Base-by-base conservation (phyloP, 1,140 invertebrate genomes). In the Calliphora vicina region DNA sequence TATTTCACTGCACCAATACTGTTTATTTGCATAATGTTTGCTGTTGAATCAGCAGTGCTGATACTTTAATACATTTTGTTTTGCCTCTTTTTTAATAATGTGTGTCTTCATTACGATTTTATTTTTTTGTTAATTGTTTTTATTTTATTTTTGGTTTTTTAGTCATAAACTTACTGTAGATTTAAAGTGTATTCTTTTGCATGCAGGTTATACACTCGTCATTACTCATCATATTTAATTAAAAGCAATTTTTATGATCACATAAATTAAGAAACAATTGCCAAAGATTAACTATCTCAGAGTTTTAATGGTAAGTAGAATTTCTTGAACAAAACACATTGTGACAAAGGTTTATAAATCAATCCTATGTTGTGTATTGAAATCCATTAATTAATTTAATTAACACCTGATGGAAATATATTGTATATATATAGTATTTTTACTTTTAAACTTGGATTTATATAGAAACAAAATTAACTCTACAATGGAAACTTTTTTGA, bases 201-300 rank as follows among this genome's bases (percentile, higher is more conserved):
- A n/a, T 57, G 50, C 50, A n/a, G 50, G 15, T 57, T 17, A 5
- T 57, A n/a, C 15, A 50, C 12, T 50, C 4, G 12, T 50, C 20
- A 67, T 67, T 67, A 67, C 61, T 67, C 61, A 67, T 23, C 61
- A 67, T 67, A 67, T 57, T 57, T 57, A 57, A 67, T 23, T 67
- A n/a, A 67, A 67, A 23, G 20, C 61, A 23, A 67, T 25, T 67
- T 67, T 67, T 23, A 67, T 67, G 61, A 25, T 12, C 2, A 67
- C 8, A 67, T 67, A 25, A 67, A 67, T 67, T 67, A 67, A 25
- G 15, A 25, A 67, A n/a, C 50, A 57, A 57, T 57, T 15, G 15
- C 0, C n/a, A 57, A 57, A n/a, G n/a, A 35, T 35, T n/a, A 35
- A 35, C 1, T 35, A 35, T 35, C 35, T 35, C 1, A 8, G 35